Conservation (phyloP, 2,113 vertebrate genomes). For the Malurus alboscapulatus region DNA sequence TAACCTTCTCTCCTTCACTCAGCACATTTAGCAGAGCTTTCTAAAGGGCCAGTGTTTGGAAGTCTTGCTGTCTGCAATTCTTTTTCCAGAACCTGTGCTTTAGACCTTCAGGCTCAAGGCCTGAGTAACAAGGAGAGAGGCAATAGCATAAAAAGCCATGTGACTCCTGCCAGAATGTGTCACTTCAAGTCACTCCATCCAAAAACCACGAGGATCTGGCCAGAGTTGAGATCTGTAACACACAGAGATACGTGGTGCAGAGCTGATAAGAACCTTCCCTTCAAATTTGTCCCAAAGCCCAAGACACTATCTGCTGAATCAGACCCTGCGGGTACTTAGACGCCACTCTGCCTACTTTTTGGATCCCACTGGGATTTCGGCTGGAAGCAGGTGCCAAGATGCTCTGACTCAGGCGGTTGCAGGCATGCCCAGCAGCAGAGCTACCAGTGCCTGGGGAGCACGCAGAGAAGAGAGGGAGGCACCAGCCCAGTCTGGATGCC, state of each 20-base stretch:
- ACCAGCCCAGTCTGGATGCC: background rate
- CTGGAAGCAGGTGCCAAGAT: slow-evolving; percentile 47
- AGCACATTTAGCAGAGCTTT: background rate
- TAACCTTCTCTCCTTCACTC: background rate
- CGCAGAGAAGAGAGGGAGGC: accelerated
- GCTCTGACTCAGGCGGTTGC: slow-evolving; percentile 39
- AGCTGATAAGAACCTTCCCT: slow-evolving; percentile 38
- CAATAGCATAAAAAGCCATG: background rate
- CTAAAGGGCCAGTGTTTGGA: background rate
- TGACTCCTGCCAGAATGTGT: background rate
- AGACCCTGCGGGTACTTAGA: slow-evolving; percentile 6
- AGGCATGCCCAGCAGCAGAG: slow-evolving; percentile 53
- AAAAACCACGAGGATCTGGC: background rate
- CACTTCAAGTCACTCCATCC: background rate
- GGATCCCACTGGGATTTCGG: slow-evolving; percentile 23
- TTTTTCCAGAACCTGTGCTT: background rate
- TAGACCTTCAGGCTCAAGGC: background rate
- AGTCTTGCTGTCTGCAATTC: background rate
- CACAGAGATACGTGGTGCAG: background rate
- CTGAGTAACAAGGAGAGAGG: background rate
- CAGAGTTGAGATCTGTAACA: background rate
- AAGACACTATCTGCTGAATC: slow-evolving; percentile 41
- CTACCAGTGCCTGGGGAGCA: background rate
- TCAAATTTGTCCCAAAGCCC: slow-evolving; percentile 29
- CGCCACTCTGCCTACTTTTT: slow-evolving; percentile 60